Percentiles rank a stretch among this genome's conserved stretches.
Conservation (phyloP, 2,113 vertebrate species). For the Burhinus oedicnemus region DNA sequence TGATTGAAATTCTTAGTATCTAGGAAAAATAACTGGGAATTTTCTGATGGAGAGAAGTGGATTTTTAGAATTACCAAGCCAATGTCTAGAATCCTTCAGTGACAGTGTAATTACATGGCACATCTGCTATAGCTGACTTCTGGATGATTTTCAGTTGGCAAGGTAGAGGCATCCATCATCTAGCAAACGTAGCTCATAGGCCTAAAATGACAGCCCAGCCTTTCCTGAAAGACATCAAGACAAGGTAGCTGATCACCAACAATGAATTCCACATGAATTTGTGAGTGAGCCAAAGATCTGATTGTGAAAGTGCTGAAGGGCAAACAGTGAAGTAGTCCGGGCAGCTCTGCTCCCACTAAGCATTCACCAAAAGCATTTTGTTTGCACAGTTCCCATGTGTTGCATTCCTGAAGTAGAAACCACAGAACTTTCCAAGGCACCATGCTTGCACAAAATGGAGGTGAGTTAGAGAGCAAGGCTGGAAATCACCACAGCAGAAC, state of each 20-base stretch:
- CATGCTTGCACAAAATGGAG: not conserved
- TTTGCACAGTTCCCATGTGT: not conserved
- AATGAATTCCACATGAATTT: not conserved
- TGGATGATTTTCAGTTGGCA: not conserved
- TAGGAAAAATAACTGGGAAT: not conserved
- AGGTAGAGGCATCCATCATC: not conserved
- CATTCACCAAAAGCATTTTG: not conserved
- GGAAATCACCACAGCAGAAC: not conserved
- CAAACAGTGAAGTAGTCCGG: not conserved
- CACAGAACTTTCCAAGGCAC: not conserved
- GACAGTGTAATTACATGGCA: not conserved
- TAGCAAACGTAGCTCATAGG: not conserved
- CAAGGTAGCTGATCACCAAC: not conserved
- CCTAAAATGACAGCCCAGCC: not conserved
- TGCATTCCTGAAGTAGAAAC: not conserved
- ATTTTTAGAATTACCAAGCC: not conserved
- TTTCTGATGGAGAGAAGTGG: not conserved
- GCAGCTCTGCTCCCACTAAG: not conserved
- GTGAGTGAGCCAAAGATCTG: not conserved
- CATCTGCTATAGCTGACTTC: not conserved
- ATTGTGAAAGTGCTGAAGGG: not conserved
- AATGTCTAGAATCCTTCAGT: not conserved
- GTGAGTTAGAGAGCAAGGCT: rapidly evolving
- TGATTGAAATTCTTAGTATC: not conserved
- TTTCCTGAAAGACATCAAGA: not conserved